A percentile compares a stretch with the other conserved stretches of the same genome.
These are phyloP conservation scores for Trichopria drosophilae DNA, from an alignment of 2,888 invertebrate genomes.

Conservation along the genomic window DNA sequence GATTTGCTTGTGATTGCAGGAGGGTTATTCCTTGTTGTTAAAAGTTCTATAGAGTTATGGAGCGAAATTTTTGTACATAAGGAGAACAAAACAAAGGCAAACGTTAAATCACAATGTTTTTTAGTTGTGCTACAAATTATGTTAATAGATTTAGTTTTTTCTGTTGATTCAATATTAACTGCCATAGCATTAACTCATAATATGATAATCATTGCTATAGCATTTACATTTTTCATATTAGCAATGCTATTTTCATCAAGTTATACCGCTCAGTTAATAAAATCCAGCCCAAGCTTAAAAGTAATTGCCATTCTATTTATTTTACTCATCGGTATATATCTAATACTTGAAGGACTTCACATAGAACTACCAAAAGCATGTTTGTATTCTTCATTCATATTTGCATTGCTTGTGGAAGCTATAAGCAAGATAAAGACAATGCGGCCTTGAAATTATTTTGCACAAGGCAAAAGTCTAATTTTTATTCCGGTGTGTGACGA, in stretches of 20 bases:
- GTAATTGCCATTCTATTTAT: conserved; percentile 12
- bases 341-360: conserved; percentile 14
- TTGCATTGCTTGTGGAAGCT: conserved; percentile 15
- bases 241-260: conserved; percentile 12
- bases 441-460: no score
- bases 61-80: conserved; percentile 12
- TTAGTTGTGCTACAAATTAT: conserved; percentile 17
- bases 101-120: conserved; percentile 15
- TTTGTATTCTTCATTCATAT: conserved; percentile 16
- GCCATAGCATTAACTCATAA: conserved; percentile 15
- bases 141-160: conserved; percentile 16
- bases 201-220: conserved; percentile 14
- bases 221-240: conserved; percentile 12
- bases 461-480: no score
- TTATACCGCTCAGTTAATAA: conserved; percentile 15
- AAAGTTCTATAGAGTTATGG: conserved; percentile 14
- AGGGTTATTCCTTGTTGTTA: conserved; percentile 14
- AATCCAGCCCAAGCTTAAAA: conserved; percentile 13
- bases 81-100: conserved; percentile 13
- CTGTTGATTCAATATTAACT: conserved; percentile 12
- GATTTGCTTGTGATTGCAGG: conserved; percentile 13
- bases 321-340: conserved; percentile 14
- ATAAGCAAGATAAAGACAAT: conserved; percentile 15
- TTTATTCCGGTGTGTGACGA: no score
- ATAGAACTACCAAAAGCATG: conserved; percentile 15